Evolutionary conservation across 2,888 invertebrate species (phyloP).

Genomic region (Eurytoma californica): DNA sequence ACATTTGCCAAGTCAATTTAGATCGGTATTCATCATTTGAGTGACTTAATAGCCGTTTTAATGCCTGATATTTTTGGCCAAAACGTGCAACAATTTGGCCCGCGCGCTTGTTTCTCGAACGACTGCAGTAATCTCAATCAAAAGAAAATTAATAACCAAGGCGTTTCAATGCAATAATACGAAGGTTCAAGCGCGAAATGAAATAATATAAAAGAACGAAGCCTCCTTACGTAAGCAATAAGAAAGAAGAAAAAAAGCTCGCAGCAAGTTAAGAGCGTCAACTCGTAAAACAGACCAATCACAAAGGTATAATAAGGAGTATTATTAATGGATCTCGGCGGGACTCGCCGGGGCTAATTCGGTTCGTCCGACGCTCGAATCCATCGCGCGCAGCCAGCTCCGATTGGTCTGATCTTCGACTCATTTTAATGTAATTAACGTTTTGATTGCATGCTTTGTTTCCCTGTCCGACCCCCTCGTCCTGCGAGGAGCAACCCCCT

Average conservation of each 20-base stretch:
- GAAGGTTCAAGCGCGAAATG: too few species aligned
- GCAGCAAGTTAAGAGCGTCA: too few species aligned
- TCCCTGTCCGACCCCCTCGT: constrained; percentile 61
- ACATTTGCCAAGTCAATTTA: constrained; percentile 40
- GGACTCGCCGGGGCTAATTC: constrained; percentile 19
- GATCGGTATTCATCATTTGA: constrained; percentile 24
- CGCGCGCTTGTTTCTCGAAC: too few species aligned
- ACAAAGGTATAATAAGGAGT: constrained; percentile 25
- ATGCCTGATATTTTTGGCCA: constrained; percentile 1
- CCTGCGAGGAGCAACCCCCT: constrained; percentile 46
- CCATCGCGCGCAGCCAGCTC: constrained; percentile 55
- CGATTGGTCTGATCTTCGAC: constrained; percentile 72
- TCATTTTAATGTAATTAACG: constrained; percentile 75
- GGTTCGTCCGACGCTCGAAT: constrained; percentile 7
- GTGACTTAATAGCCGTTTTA: constrained; percentile 12
- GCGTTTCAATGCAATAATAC: too few species aligned
- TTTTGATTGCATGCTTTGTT: constrained; percentile 73
- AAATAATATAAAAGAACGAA: too few species aligned
- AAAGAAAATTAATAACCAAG: too few species aligned
- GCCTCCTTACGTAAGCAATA: too few species aligned
- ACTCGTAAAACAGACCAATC: too few species aligned
- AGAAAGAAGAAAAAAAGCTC: too few species aligned
- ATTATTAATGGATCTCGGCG: constrained; percentile 19
- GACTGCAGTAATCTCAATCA: too few species aligned
- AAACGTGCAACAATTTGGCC: not conserved